phyloP scores from a whole-genome alignment of 2,113 vertebrate species.

The Gymnobelideus leadbeateri region DNA sequence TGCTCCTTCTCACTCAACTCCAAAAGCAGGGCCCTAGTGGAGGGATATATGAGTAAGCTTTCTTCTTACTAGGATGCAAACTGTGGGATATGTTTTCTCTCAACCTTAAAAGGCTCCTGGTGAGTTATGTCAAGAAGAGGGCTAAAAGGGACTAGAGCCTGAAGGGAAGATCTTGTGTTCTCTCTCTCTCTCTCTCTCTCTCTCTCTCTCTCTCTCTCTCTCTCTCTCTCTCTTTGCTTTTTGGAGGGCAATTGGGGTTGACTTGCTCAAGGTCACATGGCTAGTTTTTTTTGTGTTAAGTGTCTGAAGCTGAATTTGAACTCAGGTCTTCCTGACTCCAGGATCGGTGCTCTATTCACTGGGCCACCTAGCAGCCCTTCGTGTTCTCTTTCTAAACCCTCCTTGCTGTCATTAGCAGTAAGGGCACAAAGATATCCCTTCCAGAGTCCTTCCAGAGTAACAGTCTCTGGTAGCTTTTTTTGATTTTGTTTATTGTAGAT shows the following conservation, averaged over 20 bases:
- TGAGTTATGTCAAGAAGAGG: background rate
- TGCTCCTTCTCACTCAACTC: background rate
- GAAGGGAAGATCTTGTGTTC: background rate
- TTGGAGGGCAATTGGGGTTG: no score
- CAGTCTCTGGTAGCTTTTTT: background rate
- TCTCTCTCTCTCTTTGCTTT: constrained; percentile 28
- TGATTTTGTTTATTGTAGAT: background rate
- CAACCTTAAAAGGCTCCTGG: background rate
- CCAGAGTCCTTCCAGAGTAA: background rate
- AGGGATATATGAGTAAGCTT: background rate
- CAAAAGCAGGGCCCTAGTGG: background rate
- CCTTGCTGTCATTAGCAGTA: constrained; percentile 1
- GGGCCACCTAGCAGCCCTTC: no score
- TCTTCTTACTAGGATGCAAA: background rate
- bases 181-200: constrained; percentile 33
- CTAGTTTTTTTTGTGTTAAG: no score
- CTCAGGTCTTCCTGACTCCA: no score
- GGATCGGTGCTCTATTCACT: no score
- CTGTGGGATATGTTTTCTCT: background rate
- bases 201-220: constrained; percentile 38
- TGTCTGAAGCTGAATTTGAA: no score
- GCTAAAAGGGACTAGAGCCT: background rate
- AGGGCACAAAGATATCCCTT: background rate
- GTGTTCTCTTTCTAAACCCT: constrained; percentile 13
- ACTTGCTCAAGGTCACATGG: no score